These are phyloP conservation scores for Podiceps cristatus DNA, from an alignment of 2,113 vertebrate species.

Conservation along the genomic window DNA sequence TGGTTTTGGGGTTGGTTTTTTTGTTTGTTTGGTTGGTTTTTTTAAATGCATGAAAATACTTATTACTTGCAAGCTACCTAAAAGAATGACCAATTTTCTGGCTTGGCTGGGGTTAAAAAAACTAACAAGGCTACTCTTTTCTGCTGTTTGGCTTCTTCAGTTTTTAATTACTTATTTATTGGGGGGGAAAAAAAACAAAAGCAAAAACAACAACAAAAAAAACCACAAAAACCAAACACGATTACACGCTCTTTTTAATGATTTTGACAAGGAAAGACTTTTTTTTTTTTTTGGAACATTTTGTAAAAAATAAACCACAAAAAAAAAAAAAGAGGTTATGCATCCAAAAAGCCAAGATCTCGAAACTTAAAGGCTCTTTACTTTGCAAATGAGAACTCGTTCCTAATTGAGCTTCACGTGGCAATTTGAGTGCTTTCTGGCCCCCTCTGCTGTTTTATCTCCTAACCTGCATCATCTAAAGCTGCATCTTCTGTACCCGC, in stretches of 20 bases:
- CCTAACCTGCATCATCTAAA: slow-evolving; percentile 86
- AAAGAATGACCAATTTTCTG: slow-evolving; percentile 88
- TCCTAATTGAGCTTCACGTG: slow-evolving; percentile 64
- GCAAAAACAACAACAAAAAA: neutral
- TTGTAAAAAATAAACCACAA: slow-evolving; percentile 61
- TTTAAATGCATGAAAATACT: slow-evolving; percentile 91
- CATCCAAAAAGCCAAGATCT: slow-evolving; percentile 78
- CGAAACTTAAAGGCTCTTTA: slow-evolving; percentile 74
- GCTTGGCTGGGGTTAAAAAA: slow-evolving; percentile 92
- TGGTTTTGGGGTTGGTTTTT: slow-evolving; percentile 41
- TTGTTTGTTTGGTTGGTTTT: neutral
- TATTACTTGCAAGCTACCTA: slow-evolving; percentile 95
- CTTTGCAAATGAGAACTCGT: slow-evolving; percentile 72
- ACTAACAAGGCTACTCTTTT: slow-evolving; percentile 91
- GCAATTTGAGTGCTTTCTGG: too few species aligned
- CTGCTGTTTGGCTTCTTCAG: slow-evolving; percentile 91
- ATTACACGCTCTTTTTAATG: slow-evolving; percentile 84
- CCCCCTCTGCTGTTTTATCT: too few species aligned
- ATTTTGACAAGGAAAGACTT: slow-evolving; percentile 81
- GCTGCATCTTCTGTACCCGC: slow-evolving; percentile 66
- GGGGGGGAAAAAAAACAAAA: neutral
- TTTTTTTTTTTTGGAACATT: slow-evolving; percentile 70
- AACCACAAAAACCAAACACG: neutral
- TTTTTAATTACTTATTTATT: slow-evolving; percentile 83
- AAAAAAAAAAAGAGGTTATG: slow-evolving; percentile 62